Percentiles rank a stretch among this genome's conserved stretches.
Evolutionary conservation across 1,140 invertebrate genomes (phyloP).

Genomic region (Bombus waltoni): DNA sequence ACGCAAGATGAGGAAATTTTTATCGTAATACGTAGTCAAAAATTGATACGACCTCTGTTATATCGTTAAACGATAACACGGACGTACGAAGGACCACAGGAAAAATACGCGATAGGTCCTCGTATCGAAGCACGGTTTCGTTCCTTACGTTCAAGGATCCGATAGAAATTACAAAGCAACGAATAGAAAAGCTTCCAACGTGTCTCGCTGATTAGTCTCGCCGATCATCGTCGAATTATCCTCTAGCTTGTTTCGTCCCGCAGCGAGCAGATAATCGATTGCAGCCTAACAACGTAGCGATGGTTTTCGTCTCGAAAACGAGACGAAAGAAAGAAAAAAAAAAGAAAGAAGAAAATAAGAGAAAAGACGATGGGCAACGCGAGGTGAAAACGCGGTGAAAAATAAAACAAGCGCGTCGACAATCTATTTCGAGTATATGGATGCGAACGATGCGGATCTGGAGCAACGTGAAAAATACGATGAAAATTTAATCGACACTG

Average conservation of each 20-base stretch:
- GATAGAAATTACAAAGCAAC: background rate
- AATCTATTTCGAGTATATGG: constrained; percentile 2
- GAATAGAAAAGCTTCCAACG: background rate
- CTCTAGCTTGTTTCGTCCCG: background rate
- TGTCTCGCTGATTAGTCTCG: background rate
- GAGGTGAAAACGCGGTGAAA: background rate
- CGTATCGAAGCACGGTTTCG: background rate
- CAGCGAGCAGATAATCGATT: background rate
- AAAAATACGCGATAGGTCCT: too few relatives aligned
- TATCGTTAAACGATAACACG: too few relatives aligned
- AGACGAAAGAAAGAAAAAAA: background rate
- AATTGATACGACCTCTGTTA: too few relatives aligned
- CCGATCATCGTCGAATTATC: background rate
- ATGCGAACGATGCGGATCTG: background rate
- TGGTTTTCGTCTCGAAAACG: background rate
- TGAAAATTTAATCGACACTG: constrained; percentile 29
- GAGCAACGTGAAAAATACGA: background rate
- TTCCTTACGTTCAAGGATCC: background rate
- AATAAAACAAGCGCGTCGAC: background rate
- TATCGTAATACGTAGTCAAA: background rate
- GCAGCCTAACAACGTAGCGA: too few relatives aligned
- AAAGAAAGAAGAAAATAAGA: background rate
- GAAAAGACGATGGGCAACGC: background rate
- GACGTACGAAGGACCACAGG: too few relatives aligned
- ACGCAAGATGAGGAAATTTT: background rate